Evolutionary conservation across 2,113 vertebrate genomes (phyloP), one percentile per base, ranked within the genome.

Genomic region (Anolis sagrei): DNA sequence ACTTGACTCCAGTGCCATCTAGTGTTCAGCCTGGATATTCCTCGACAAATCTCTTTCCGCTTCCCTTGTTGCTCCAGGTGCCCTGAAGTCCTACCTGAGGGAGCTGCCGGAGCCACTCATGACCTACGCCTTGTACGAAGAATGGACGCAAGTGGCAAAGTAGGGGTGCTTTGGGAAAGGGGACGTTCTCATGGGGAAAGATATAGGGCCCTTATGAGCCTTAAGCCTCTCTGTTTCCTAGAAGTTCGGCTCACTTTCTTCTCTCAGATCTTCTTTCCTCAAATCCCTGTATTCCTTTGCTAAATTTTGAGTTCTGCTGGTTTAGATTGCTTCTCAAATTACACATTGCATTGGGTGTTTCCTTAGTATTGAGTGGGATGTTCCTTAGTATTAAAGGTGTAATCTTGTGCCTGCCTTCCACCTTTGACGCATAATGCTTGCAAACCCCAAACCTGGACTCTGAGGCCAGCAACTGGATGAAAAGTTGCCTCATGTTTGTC

Each of bases 111-210:
- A 99, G 82, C 98, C 99, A 69, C 93, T 99, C 34, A 99, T 99
- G 99, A 98, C 97, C 72, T 97, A 97, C 88, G 95, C 96, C 90
- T 94, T 99, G 25, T 99, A 99, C 44, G 99, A 99, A 78, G 99
- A 99, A 7, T 99, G 99, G 99, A 98, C 97, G 73, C 98, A 99
- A 90, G 98, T 98, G 72, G 98, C 98, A 75, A 98, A 97, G 99
- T 98, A 95, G 97, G 96, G 83, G 5, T 10, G 4, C 2, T 0
- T 64, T 21, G 54, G 54, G 54, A 3, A 14, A 58, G 54, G 14
- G 7, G 27, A 49, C 18, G 4, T 66, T 69, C 39, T 29, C 10
- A 29, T 16, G 13, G 0, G 4, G n/a, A n/a, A n/a, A n/a, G n/a
- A n/a, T n/a, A n/a, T n/a, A n/a, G n/a, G n/a, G n/a, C n/a, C 18